Evolutionary conservation across 2,888 invertebrate species (phyloP), one percentile per base, ranked within the genome.

Genomic region (Cataglyphis livida): DNA sequence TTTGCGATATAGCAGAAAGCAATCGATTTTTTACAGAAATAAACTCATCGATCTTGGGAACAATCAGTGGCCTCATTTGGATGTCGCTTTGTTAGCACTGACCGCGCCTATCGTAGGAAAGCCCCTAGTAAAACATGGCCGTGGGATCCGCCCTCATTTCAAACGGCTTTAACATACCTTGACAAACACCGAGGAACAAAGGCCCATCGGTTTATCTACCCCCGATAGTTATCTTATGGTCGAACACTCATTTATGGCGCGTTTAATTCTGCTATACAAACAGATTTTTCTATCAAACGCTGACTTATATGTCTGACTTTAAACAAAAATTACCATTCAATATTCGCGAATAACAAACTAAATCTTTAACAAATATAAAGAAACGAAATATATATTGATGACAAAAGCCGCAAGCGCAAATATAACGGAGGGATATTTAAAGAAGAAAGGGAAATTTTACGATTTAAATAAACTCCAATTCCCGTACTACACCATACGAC

Each of bases 71-170:
- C 78, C 75, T 65, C 78, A 66, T 84, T 71, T 79, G 87, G 88
- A 85, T 86, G 88, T 85, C 87, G 87, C 83, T 91, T 87, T 90
- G 91, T 91, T 90, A 84, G 84, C 89, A 82, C 71, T 85, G 87
- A 87, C 91, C 91, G 87, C 91, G 81, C 91, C 91, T 85, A 81
- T 28, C 71, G 64, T 85, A 85, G 71, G 74, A 76, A 87, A 82
- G 81, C 78, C 75, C 62, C 32, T 73, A 68, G 65, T 82, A 66
- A 83, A 89, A 90, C 83, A 85, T 73, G 54, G 73, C 62, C 54
- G 28, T 66, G 76, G 81, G 85, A 85, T 85, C 84, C 89, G 65
- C 88, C 91, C 89, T 86, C 76, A 79, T 86, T 91, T 89, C 91
- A 85, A 90, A 90, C 88, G 89, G 82, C 89, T 85, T 85, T 83